A percentile compares a stretch with the other conserved stretches of the same genome.
phyloP scores from a whole-genome alignment of 2,888 invertebrate genomes.

The Aelia acuminata region DNA sequence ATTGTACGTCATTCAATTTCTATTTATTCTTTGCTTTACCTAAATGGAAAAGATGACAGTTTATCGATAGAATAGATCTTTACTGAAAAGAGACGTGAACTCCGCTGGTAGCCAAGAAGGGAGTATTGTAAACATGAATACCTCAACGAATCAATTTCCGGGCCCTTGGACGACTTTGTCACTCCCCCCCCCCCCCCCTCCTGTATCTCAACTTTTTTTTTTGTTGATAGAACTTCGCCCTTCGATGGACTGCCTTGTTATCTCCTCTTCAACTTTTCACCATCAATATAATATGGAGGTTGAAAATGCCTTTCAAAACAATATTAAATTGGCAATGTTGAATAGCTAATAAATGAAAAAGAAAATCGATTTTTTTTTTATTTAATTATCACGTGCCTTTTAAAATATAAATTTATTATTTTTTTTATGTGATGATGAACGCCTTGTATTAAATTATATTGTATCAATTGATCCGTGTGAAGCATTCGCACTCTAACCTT shows the following conservation, averaged over 20 bases:
- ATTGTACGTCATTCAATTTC: background rate
- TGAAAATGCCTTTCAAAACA: background rate
- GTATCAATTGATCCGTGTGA: no score
- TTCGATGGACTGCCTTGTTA: background rate
- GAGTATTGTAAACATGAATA: slow-evolving; percentile 19
- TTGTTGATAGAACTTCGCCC: background rate
- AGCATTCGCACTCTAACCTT: no score
- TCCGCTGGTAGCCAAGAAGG: background rate
- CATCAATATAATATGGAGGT: background rate
- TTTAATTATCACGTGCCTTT: background rate
- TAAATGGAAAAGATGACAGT: background rate
- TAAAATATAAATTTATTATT: no score
- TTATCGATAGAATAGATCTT: slow-evolving; percentile 6
- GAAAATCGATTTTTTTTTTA: background rate
- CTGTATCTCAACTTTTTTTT: background rate
- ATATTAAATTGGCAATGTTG: background rate
- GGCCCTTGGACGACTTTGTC: background rate
- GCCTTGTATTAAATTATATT: no score
- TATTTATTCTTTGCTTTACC: background rate
- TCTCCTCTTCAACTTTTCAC: background rate
- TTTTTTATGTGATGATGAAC: no score
- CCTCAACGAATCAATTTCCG: slow-evolving; percentile 25
- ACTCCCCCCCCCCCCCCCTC: no score
- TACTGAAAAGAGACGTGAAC: background rate
- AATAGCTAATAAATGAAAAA: background rate